Base-by-base conservation (phyloP, 2,888 invertebrate genomes). In the Serrognathus titanus region DNA sequence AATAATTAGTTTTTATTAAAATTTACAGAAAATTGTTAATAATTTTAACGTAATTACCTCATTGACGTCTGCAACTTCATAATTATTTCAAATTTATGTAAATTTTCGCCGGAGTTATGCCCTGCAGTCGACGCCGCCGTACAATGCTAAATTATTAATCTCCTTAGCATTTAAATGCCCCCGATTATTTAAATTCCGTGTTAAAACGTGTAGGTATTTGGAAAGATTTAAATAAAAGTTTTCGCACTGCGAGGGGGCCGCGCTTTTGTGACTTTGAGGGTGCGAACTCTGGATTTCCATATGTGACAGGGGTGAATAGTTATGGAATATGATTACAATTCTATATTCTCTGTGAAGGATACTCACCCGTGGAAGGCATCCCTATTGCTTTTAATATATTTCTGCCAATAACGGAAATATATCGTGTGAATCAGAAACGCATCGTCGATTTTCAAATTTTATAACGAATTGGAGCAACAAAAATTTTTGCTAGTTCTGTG, bases 231-330 rank as follows among this genome's bases (percentile, higher is more conserved):
- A 64, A 64, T 63, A 63, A 64, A 64, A 59, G 31, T 54, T 57
- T 55, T 55, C 51, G 48, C 11, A 11, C 51, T 45, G 40, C 40
- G 20, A 41, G 31, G 58, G 50, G 43, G 35, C 16, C 41, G 51
- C 52, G 58, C 61, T 62, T 57, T 59, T 60, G 62, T 60, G 62
- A 54, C 52, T 57, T 54, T 54, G 58, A 58, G 62, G 62, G 64
- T 60, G 60, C 59, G 53, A 60, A 63, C 61, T 60, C 60, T 40
- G 56, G 55, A 65, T 65, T 65, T 63, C 63, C 65, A 65, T 65
- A 63, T 65, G 63, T 61, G 63, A 65, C 59, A 59, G 55, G 63
- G 63, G 63, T 60, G 65, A 63, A 65, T 63, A 60, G 62, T 60
- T 65, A 61, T 62, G 58, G 63, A 62, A 63, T 61, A 62, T 59